A percentile compares a stretch with the other conserved stretches of the same genome.
Evolutionary conservation across 2,113 vertebrate species (phyloP).

Genomic region (Oenanthe oenanthe): DNA sequence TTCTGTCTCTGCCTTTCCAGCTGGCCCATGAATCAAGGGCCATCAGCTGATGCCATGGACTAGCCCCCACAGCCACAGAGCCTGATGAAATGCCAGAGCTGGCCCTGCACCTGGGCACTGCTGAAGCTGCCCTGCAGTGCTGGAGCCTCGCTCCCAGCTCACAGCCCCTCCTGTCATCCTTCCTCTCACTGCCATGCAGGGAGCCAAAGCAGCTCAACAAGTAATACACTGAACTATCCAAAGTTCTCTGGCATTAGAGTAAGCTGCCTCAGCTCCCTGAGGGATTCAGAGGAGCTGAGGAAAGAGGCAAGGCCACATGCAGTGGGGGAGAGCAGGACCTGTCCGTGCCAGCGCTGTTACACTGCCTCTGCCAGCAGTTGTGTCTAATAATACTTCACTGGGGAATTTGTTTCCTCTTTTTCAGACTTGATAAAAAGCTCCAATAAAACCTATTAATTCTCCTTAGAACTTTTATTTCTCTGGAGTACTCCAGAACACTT

Average conservation of each 20-base stretch:
- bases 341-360: not conserved
- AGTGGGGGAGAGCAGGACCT: accelerated
- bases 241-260: not conserved
- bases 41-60: accelerated
- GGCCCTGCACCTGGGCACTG: accelerated
- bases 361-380: not conserved
- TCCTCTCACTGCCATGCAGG: not conserved
- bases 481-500: not conserved
- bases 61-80: not conserved
- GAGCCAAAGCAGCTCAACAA: not conserved
- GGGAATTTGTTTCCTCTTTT: not conserved
- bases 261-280: not conserved
- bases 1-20: not conserved
- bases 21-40: not conserved
- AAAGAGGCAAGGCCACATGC: not conserved
- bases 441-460: not conserved
- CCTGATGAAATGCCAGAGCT: not conserved
- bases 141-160: not conserved
- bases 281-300: not conserved
- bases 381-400: not conserved
- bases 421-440: not conserved
- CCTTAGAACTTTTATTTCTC: conserved; percentile 1
- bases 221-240: not conserved
- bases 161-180: accelerated
- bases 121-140: not conserved